Evolutionary conservation across 1,140 invertebrate genomes (phyloP).

Genomic region (Drosophila mayri): DNA sequence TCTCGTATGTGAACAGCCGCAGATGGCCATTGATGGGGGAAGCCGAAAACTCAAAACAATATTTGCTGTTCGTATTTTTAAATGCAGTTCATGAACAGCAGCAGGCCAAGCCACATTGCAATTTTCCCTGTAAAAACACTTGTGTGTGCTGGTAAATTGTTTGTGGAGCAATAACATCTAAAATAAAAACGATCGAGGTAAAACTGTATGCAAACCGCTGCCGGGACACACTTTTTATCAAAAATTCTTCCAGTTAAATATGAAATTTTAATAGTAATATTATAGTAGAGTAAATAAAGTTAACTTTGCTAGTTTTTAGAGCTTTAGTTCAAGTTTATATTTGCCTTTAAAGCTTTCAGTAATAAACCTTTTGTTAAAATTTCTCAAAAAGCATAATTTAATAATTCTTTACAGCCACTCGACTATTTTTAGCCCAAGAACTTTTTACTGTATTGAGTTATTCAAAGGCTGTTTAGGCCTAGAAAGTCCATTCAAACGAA

Average conservation of each 20-base stretch:
- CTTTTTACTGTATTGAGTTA: background rate
- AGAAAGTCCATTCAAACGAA: constrained; percentile 7
- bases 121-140: constrained; percentile 30
- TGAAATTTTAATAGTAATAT: background rate
- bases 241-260: background rate
- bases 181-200: constrained; percentile 1
- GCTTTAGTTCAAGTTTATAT: background rate
- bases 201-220: no score
- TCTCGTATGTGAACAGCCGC: constrained; percentile 40
- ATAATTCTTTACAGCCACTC: background rate
- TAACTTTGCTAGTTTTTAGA: background rate
- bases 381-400: background rate
- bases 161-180: constrained; percentile 17
- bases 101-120: constrained; percentile 20
- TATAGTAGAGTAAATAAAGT: no score
- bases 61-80: constrained; percentile 48
- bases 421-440: constrained; percentile 20
- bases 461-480: constrained; percentile 2
- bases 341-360: background rate
- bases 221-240: background rate
- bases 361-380: no score
- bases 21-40: constrained; percentile 29
- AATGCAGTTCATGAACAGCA: constrained; percentile 35
- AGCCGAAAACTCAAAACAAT: constrained; percentile 34
- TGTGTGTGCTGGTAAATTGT: constrained; percentile 35